phyloP scores from a whole-genome alignment of 2,797 vertebrate species.

The Hybognathus amarus region DNA sequence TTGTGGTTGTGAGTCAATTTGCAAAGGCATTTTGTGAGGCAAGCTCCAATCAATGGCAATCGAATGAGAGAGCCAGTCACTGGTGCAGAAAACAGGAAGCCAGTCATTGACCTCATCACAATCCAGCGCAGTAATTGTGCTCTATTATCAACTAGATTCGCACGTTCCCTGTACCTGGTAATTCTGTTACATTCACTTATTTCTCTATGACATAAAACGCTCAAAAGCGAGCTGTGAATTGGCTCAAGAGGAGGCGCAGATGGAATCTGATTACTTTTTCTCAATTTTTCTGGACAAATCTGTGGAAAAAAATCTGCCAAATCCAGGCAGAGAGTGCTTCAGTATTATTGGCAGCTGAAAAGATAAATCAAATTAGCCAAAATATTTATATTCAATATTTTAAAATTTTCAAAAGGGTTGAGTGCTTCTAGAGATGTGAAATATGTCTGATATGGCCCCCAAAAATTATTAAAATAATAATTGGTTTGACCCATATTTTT shows the following conservation, averaged over 20 bases:
- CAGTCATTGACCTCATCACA: slow-evolving; percentile 62
- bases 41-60: slow-evolving; percentile 70
- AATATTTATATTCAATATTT: background rate
- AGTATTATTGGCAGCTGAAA: background rate
- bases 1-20: slow-evolving; percentile 21
- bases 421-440: background rate
- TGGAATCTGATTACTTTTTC: background rate
- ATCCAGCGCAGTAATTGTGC: background rate
- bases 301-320: background rate
- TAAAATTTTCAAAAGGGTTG: background rate
- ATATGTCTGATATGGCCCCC: background rate
- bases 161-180: background rate
- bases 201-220: background rate
- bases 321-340: background rate
- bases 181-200: slow-evolving; percentile 15
- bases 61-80: slow-evolving; percentile 64
- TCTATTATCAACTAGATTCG: slow-evolving; percentile 23
- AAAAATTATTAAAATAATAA: background rate
- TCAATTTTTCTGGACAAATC: background rate
- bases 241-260: background rate
- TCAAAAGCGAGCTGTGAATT: background rate
- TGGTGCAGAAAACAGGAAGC: slow-evolving; percentile 49
- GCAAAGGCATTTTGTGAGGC: slow-evolving; percentile 50
- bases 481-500: background rate
- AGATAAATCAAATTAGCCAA: background rate